Conservation (phyloP, 1,140 invertebrate species). For the Galleria mellonella region DNA sequence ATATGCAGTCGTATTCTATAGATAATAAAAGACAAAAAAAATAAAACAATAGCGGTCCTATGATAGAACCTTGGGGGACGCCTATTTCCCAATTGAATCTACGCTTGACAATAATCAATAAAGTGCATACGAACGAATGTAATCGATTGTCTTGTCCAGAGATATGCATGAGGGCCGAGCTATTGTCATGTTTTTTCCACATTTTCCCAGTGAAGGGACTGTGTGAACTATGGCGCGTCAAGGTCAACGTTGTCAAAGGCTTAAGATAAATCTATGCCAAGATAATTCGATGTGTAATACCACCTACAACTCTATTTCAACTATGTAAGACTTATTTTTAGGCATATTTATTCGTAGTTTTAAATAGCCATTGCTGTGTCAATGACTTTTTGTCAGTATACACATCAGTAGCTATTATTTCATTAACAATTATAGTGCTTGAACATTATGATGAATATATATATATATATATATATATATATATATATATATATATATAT, state of each 20-base stretch:
- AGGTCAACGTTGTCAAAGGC: conserved; percentile 61
- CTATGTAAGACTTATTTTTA: conserved; percentile 1
- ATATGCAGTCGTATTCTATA: neutral
- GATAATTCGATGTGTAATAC: conserved; percentile 14
- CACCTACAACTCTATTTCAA: conserved; percentile 3
- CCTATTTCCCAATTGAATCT: conserved; percentile 59
- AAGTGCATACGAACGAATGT: conserved; percentile 48
- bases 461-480: too few species aligned
- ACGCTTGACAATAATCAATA: conserved; percentile 61
- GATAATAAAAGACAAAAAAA: neutral
- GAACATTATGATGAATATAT: too few species aligned
- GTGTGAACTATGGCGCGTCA: conserved; percentile 63
- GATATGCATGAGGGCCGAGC: conserved; percentile 49
- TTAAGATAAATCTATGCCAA: conserved; percentile 42
- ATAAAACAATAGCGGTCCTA: conserved; percentile 15
- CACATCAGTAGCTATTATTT: conserved; percentile 17
- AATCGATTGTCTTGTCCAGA: conserved; percentile 65
- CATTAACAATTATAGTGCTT: conserved; percentile 9
- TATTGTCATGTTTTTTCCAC: conserved; percentile 63
- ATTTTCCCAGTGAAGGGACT: conserved; percentile 67
- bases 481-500: too few species aligned
- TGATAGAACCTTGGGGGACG: conserved; percentile 27
- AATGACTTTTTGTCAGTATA: conserved; percentile 27
- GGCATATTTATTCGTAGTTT: neutral
- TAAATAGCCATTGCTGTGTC: conserved; percentile 18